phyloP scores from a whole-genome alignment of 2,113 vertebrate genomes.

The Neopipo cinnamomea region DNA sequence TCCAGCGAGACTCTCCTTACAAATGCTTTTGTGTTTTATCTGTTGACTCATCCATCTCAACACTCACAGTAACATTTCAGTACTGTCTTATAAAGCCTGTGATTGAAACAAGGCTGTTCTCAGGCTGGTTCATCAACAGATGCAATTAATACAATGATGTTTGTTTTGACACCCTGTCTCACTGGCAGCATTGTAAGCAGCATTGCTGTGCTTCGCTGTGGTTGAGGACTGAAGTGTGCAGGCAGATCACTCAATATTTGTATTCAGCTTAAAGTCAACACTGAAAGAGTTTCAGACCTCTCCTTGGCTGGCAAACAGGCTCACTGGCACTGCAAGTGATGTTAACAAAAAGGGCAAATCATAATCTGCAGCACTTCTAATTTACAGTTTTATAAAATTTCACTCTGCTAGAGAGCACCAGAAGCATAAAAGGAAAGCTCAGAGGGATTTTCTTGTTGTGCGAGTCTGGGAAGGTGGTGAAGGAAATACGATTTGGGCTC shows the following conservation, averaged over 20 bases:
- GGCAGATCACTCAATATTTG: conserved; percentile 9
- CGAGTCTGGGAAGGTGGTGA: conserved; percentile 26
- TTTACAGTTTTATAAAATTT: background rate
- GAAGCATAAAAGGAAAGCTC: conserved; percentile 3
- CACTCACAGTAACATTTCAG: conserved; percentile 12
- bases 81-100: conserved; percentile 7
- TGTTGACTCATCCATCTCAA: conserved; percentile 32
- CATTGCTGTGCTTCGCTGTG: background rate
- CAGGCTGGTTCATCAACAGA: conserved; percentile 8
- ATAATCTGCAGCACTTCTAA: background rate
- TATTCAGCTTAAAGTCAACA: background rate
- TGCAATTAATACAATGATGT: conserved; percentile 26
- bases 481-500: conserved; percentile 60
- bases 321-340: background rate
- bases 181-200: conserved; percentile 33
- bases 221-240: background rate
- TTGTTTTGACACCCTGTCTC: conserved; percentile 26
- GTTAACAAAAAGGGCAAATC: background rate
- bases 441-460: conserved; percentile 57
- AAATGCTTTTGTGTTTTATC: conserved; percentile 14
- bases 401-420: background rate
- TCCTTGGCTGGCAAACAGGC: background rate
- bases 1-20: background rate
- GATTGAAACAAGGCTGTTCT: conserved; percentile 9
- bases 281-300: background rate